A percentile compares a stretch with the other conserved stretches of the same genome.
Conservation (phyloP, 2,113 vertebrate genomes). For the Orycteropus afer region DNA sequence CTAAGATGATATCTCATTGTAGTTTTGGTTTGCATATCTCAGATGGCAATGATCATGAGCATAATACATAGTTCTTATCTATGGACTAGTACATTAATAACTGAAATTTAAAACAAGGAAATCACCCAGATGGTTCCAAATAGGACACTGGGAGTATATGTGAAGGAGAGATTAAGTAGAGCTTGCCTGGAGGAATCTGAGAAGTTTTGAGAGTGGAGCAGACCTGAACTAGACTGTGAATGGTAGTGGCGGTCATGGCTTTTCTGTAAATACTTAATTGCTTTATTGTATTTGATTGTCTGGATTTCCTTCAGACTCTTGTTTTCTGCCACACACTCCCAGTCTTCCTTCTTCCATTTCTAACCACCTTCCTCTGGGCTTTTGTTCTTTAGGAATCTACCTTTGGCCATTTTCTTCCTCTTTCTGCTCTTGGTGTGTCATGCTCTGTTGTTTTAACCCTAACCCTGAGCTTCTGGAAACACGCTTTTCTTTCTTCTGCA, state of each 20-base stretch:
- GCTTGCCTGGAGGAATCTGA: not conserved
- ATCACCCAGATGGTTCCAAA: not conserved
- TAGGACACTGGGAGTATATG: not conserved
- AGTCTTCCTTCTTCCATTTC: not conserved
- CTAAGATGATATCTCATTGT: no score
- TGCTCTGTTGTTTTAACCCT: slow-evolving; percentile 53
- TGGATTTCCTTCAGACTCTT: slow-evolving; percentile 8
- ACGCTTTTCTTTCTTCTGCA: not conserved
- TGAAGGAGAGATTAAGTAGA: slow-evolving; percentile 20
- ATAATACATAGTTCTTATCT: not conserved
- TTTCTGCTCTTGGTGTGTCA: not conserved
- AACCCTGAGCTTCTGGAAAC: slow-evolving; percentile 31
- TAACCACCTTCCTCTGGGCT: slow-evolving; percentile 12
- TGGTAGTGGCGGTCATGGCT: not conserved
- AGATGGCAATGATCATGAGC: no score
- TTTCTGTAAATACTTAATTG: not conserved
- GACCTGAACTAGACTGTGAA: slow-evolving; percentile 19
- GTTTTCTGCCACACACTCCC: not conserved
- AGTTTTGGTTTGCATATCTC: no score
- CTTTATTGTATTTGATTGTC: not conserved
- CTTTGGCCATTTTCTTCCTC: slow-evolving; percentile 10
- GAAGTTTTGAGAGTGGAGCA: not conserved
- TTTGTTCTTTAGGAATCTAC: slow-evolving; percentile 2
- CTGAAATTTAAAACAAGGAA: not conserved
- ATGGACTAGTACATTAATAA: not conserved